These are phyloP conservation scores for Fundulus diaphanus DNA, from an alignment of 2,797 vertebrate species.

Conservation along the genomic window DNA sequence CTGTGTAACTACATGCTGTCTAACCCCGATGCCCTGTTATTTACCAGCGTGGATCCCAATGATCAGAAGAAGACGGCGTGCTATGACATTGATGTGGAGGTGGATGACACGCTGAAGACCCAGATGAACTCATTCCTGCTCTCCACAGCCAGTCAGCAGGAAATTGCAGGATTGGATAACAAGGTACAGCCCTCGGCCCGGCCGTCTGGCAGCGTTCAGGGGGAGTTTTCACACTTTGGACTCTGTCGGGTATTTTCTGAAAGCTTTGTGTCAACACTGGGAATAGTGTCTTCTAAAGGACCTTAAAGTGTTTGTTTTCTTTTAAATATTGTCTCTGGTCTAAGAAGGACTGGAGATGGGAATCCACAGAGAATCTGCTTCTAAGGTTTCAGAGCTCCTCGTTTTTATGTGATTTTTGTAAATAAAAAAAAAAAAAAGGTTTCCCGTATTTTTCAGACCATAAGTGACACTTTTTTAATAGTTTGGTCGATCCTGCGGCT, in stretches of 20 bases:
- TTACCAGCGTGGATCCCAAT: slow-evolving; percentile 94
- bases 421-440: too few relatives aligned
- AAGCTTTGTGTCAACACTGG: not conserved
- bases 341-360: not conserved
- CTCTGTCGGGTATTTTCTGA: slow-evolving; percentile 4
- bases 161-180: slow-evolving; percentile 97
- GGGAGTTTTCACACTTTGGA: not conserved
- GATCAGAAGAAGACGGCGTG: slow-evolving; percentile 99
- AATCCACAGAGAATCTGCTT: not conserved
- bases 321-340: not conserved
- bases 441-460: too few relatives aligned
- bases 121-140: slow-evolving; percentile 99
- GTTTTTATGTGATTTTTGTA: too few relatives aligned
- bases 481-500: too few relatives aligned
- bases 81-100: slow-evolving; percentile 98
- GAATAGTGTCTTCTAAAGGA: slow-evolving; percentile 14
- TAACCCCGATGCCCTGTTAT: not conserved
- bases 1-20: not conserved
- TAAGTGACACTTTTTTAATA: too few relatives aligned
- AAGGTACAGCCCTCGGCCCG: slow-evolving; percentile 81
- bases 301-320: not conserved
- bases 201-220: slow-evolving; percentile 2
- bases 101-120: slow-evolving; percentile 97
- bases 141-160: slow-evolving; percentile 98
- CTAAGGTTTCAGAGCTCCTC: not conserved